Conservation (phyloP, 2,888 invertebrate species). For the Yponomeuta evonymella region DNA sequence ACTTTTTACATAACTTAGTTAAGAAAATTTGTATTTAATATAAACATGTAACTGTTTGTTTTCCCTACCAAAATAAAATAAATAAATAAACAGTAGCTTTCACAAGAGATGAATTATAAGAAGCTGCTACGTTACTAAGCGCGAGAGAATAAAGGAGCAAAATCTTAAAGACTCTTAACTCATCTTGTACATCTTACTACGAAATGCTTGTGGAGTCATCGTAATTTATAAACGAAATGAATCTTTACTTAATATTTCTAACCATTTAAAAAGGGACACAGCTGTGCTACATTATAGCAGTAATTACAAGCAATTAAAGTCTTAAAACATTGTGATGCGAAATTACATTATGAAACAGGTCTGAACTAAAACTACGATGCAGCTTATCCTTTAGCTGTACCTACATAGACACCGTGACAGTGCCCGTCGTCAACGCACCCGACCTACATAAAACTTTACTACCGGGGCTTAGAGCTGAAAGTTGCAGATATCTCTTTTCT, state of each 20-base stretch:
- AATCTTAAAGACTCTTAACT: background rate
- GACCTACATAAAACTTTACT: background rate
- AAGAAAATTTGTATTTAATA: too few species aligned
- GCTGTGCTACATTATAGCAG: background rate
- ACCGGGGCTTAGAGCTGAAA: constrained; percentile 5
- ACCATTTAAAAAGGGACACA: background rate
- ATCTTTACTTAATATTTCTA: background rate
- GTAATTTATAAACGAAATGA: background rate
- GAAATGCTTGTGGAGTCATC: background rate
- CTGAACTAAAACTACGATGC: constrained; percentile 1
- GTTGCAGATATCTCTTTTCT: background rate
- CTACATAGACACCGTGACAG: background rate
- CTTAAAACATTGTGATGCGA: background rate
- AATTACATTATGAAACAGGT: background rate
- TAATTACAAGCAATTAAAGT: background rate
- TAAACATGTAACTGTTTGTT: too few species aligned
- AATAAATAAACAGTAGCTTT: background rate
- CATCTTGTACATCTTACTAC: background rate
- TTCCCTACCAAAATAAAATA: too few species aligned
- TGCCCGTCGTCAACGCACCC: background rate
- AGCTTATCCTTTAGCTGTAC: background rate
- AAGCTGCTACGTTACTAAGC: background rate
- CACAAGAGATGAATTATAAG: background rate
- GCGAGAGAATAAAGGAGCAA: background rate
- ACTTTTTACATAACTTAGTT: too few species aligned